These are phyloP conservation scores for Paradisaea rubra DNA, from an alignment of 2,113 vertebrate species.

Conservation along the genomic window DNA sequence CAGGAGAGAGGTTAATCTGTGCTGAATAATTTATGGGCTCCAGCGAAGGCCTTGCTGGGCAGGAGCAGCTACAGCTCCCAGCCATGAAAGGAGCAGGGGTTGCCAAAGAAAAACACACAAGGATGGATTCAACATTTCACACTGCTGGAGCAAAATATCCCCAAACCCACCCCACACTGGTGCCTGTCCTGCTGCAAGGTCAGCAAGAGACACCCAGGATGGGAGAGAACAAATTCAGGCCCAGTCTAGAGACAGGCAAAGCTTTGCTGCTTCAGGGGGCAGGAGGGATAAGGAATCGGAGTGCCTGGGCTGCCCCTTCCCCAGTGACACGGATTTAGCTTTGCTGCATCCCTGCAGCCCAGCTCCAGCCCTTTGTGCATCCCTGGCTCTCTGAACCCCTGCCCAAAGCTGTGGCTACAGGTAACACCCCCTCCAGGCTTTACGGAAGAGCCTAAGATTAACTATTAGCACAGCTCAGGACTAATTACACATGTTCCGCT, in stretches of 20 bases:
- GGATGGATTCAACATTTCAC: neutral
- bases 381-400: neutral
- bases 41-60: neutral
- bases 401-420: neutral
- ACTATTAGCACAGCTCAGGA: neutral
- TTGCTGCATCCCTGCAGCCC: neutral
- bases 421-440: neutral
- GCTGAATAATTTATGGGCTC: neutral
- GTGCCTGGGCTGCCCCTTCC: neutral
- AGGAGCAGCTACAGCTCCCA: neutral
- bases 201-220: neutral
- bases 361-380: neutral
- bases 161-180: neutral
- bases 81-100: neutral
- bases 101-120: neutral
- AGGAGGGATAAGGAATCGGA: neutral
- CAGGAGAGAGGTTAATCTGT: neutral
- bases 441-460: neutral
- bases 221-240: neutral
- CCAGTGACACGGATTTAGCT: accelerated
- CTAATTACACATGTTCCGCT: neutral
- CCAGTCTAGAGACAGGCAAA: neutral
- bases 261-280: neutral
- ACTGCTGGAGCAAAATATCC: neutral
- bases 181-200: neutral